Conservation (phyloP, 2,888 invertebrate species). For the Heliconius hortense region DNA sequence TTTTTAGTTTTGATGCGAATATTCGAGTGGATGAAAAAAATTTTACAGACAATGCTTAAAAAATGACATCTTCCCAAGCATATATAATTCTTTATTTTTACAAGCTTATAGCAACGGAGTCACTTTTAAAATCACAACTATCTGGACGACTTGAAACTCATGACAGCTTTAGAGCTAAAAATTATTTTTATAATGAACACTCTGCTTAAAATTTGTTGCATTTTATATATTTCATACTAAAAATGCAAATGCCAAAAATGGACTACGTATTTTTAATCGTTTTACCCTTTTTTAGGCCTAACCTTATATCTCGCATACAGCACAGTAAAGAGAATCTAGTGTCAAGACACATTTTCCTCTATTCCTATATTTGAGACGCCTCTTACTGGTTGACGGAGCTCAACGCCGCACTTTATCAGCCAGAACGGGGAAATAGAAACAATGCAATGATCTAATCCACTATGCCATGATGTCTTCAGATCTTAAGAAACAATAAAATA, state of each 20-base stretch:
- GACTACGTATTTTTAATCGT: background rate
- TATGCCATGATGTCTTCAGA: background rate
- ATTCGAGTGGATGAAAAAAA: slow-evolving; percentile 39
- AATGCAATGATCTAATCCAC: too few relatives aligned
- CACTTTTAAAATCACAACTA: slow-evolving; percentile 6
- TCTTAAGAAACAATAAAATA: background rate
- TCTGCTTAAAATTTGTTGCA: background rate
- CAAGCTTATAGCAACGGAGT: slow-evolving; percentile 13
- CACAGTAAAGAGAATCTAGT: too few relatives aligned
- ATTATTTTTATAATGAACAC: slow-evolving; percentile 13
- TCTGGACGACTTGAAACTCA: slow-evolving; percentile 14
- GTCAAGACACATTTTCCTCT: too few relatives aligned
- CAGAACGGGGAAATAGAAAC: too few relatives aligned
- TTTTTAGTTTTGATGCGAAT: slow-evolving; percentile 42
- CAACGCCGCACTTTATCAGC: too few relatives aligned
- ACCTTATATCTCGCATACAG: too few relatives aligned
- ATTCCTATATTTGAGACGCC: too few relatives aligned
- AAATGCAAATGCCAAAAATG: background rate
- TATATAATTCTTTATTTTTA: slow-evolving; percentile 26
- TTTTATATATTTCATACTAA: background rate
- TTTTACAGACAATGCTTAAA: slow-evolving; percentile 38
- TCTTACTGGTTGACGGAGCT: too few relatives aligned
- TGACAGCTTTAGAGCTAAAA: background rate
- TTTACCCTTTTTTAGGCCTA: background rate
- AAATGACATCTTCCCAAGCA: slow-evolving; percentile 30